Percentiles rank a stretch among this genome's conserved stretches.
Conservation (phyloP, 2,113 vertebrate genomes). For the Ammodytes dubius region DNA sequence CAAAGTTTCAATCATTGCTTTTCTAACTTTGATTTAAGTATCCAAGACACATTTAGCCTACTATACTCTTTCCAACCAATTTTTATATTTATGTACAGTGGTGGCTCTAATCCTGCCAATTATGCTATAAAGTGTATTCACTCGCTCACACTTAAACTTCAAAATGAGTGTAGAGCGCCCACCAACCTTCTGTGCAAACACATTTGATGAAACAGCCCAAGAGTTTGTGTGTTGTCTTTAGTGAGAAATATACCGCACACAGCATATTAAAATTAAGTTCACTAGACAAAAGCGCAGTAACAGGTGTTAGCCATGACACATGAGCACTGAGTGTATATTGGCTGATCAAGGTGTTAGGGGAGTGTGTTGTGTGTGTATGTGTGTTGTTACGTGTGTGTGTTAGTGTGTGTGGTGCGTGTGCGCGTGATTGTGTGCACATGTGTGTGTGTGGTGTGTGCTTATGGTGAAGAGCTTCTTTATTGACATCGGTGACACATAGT, state of each 20-base stretch:
- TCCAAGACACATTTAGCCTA: slow-evolving; percentile 17
- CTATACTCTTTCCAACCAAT: slow-evolving; percentile 20
- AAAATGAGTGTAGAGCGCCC: slow-evolving; percentile 61
- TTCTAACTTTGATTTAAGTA: slow-evolving; percentile 15
- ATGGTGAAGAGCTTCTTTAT: slow-evolving; percentile 20
- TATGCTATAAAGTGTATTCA: slow-evolving; percentile 48
- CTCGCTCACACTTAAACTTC: slow-evolving; percentile 61
- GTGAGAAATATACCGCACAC: slow-evolving; percentile 46
- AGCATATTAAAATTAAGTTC: slow-evolving; percentile 58
- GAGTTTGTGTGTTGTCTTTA: slow-evolving; percentile 57
- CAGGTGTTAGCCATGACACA: slow-evolving; percentile 70
- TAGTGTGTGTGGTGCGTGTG: slow-evolving; percentile 11
- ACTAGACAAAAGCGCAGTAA: slow-evolving; percentile 69
- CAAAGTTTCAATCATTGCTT: slow-evolving; percentile 18
- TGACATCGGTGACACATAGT: slow-evolving; percentile 34
- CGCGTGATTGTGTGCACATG: neutral
- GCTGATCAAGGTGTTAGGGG: slow-evolving; percentile 61
- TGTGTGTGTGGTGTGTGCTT: slow-evolving; percentile 1
- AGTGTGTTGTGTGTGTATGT: slow-evolving; percentile 13
- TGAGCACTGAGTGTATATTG: slow-evolving; percentile 58
- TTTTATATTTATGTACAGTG: slow-evolving; percentile 49
- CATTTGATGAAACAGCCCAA: slow-evolving; percentile 64
- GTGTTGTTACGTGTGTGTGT: neutral
- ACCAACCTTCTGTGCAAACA: slow-evolving; percentile 81
- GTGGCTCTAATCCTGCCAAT: slow-evolving; percentile 46